These are phyloP conservation scores for Machaerirhynchus nigripectus DNA, from an alignment of 2,113 vertebrate genomes.

Conservation along the genomic window DNA sequence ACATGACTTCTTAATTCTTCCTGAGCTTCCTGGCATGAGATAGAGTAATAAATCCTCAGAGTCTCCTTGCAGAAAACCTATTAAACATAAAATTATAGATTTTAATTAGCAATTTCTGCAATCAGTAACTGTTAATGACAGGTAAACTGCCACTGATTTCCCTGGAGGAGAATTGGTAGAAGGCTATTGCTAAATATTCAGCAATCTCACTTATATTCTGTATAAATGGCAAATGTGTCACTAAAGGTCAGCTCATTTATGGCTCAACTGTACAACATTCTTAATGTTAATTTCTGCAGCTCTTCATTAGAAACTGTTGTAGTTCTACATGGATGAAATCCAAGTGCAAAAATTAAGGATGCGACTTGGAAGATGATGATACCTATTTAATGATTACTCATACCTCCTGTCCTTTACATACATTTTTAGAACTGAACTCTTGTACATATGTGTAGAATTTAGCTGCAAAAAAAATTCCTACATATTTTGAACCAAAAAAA, in stretches of 20 bases:
- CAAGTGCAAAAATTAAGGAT: background rate
- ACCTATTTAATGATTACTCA: background rate
- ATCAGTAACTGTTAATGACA: constrained; percentile 55
- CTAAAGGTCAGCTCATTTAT: constrained; percentile 60
- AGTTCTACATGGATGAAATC: background rate
- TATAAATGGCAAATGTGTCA: constrained; percentile 55
- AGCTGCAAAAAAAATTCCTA: background rate
- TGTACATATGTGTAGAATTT: background rate
- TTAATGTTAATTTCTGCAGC: constrained; percentile 43
- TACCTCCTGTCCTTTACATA: background rate
- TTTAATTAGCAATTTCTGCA: constrained; percentile 71
- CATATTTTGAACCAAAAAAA: background rate
- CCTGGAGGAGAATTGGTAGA: constrained; percentile 44
- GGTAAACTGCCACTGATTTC: constrained; percentile 65
- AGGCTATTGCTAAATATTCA: constrained; percentile 36
- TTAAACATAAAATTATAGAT: constrained; percentile 50
- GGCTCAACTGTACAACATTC: constrained; percentile 13
- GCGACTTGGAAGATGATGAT: background rate
- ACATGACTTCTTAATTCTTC: background rate
- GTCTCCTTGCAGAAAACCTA: constrained; percentile 2
- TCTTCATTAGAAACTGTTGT: background rate
- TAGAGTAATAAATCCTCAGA: background rate
- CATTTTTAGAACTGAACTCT: background rate
- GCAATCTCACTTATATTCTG: background rate
- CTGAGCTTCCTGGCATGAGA: background rate